Evolutionary conservation across 2,797 vertebrate genomes (phyloP).

Genomic region (Acipenser oxyrinchus): DNA sequence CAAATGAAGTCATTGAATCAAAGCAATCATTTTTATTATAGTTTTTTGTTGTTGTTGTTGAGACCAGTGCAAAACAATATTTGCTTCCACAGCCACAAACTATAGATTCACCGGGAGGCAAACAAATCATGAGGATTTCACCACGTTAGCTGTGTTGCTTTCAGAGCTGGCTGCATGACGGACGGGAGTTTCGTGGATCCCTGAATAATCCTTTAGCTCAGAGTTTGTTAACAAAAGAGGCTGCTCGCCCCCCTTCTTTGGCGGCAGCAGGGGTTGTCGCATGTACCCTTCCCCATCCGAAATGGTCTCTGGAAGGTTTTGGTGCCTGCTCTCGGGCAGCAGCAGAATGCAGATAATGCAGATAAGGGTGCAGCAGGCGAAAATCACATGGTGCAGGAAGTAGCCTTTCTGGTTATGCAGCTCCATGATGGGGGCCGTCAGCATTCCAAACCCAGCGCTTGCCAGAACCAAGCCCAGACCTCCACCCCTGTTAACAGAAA

Average conservation of each 20-base stretch:
- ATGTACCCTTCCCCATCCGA: slow-evolving; percentile 80
- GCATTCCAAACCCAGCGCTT: slow-evolving; percentile 88
- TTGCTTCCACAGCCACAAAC: slow-evolving; percentile 41
- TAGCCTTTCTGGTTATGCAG: slow-evolving; percentile 98
- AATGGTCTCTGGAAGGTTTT: slow-evolving; percentile 83
- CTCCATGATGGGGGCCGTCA: slow-evolving; percentile 94
- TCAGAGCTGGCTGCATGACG: slow-evolving; percentile 59
- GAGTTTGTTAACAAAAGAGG: slow-evolving; percentile 70
- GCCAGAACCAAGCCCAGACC: slow-evolving; percentile 87
- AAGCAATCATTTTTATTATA: neutral
- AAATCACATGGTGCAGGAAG: slow-evolving; percentile 94
- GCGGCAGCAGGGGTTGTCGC: slow-evolving; percentile 73
- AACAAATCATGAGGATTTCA: slow-evolving; percentile 61
- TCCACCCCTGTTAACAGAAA: slow-evolving; percentile 62
- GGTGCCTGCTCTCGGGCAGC: slow-evolving; percentile 82
- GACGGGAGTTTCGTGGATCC: slow-evolving; percentile 66
- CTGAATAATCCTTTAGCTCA: slow-evolving; percentile 80
- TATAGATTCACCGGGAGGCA: slow-evolving; percentile 34
- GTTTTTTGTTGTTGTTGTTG: neutral
- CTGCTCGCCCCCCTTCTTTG: slow-evolving; percentile 77
- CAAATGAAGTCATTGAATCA: too few relatives aligned
- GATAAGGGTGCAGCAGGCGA: slow-evolving; percentile 95
- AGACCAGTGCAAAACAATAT: slow-evolving; percentile 22
- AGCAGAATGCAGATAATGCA: slow-evolving; percentile 97
- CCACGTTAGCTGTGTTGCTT: slow-evolving; percentile 64